phyloP scores from a whole-genome alignment of 1,140 invertebrate genomes.

The Babylonia areolata region DNA sequence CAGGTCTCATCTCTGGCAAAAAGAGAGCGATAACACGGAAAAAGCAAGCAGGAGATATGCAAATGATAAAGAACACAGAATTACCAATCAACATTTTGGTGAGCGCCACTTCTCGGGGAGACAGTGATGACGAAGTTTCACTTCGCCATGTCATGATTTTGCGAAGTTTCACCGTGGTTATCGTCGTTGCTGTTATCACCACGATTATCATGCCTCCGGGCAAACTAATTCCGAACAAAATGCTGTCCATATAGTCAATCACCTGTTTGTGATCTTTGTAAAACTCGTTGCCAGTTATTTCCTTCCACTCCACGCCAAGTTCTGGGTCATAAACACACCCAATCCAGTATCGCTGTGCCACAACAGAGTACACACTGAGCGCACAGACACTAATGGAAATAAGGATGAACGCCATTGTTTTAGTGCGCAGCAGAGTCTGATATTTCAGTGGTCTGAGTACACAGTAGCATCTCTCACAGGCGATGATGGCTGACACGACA shows the following conservation, averaged over 20 bases:
- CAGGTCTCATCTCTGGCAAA: not conserved
- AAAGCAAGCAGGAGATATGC: not conserved
- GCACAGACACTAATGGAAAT: not conserved
- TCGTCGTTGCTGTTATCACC: not conserved
- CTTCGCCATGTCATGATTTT: not conserved
- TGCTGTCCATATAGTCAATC: not conserved
- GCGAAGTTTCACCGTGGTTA: not conserved
- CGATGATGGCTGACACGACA: slow-evolving; percentile 8
- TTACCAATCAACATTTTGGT: slow-evolving; percentile 23
- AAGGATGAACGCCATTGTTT: slow-evolving; percentile 19
- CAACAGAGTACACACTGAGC: not conserved
- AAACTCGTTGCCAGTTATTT: not conserved
- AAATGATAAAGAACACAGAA: not conserved
- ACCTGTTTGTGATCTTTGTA: not conserved
- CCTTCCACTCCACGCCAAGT: too few species aligned
- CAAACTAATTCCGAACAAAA: not conserved
- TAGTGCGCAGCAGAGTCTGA: slow-evolving; percentile 5
- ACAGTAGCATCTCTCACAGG: slow-evolving; percentile 21
- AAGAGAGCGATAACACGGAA: not conserved
- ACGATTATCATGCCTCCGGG: not conserved
- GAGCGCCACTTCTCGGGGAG: not conserved
- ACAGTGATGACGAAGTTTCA: not conserved
- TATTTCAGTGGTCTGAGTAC: slow-evolving; percentile 5
- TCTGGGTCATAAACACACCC: not conserved
- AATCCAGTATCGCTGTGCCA: not conserved